Evolutionary conservation across 37 sponge, comb jelly and placozoan genomes (phyloP).

Genomic region (Spongilla lacustris): DNA sequence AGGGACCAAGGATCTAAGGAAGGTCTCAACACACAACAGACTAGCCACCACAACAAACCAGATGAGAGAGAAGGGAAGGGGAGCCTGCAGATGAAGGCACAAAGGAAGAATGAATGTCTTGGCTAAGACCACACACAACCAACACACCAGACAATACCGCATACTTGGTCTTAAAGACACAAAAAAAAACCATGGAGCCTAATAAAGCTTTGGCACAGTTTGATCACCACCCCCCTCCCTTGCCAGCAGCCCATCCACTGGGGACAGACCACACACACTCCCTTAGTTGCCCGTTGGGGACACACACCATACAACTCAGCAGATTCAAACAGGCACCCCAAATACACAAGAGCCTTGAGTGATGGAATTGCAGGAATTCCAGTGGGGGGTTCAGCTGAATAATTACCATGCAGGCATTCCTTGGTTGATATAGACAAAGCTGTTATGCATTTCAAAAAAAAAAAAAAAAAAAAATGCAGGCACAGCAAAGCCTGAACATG

Average conservation of each 20-base stretch:
- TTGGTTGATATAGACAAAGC: neutral
- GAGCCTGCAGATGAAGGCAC: neutral
- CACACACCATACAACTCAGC: no score
- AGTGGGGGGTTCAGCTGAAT: neutral
- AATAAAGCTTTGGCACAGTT: neutral
- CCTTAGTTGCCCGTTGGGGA: no score
- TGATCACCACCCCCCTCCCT: neutral
- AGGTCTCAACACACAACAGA: no score
- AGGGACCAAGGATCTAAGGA: no score
- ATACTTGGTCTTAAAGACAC: neutral
- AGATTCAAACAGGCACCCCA: no score
- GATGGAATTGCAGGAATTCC: neutral
- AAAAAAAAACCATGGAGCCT: neutral
- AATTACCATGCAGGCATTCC: neutral
- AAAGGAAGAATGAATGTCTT: neutral
- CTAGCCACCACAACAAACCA: no score
- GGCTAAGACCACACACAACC: neutral
- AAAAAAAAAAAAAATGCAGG: no score
- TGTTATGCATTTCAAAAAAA: neutral
- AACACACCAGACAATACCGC: neutral
- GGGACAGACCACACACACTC: no score
- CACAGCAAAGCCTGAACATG: neutral
- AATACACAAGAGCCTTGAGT: neutral
- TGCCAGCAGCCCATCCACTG: no score
- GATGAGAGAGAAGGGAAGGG: neutral